phyloP scores from a whole-genome alignment of 2,797 vertebrate species.

The Sparidentex hasta region DNA sequence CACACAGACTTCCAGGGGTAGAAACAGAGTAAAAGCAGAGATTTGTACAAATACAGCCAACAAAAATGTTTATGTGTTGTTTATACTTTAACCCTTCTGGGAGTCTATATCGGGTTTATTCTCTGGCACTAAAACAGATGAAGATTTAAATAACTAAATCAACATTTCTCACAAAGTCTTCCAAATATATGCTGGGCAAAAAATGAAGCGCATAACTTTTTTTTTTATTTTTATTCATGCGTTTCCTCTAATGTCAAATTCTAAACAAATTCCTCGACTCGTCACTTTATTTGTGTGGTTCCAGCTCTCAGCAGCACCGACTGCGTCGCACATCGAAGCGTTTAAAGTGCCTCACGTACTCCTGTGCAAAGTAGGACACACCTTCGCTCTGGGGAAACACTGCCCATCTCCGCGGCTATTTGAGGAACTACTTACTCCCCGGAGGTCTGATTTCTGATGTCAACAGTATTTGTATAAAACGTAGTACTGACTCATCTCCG shows the following conservation, averaged over 20 bases:
- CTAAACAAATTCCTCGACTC: conserved; percentile 31
- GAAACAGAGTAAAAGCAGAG: conserved; percentile 17
- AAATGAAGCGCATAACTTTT: conserved; percentile 1
- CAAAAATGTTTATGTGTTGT: conserved; percentile 21
- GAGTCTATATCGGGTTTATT: conserved; percentile 28
- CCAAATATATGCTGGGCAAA: conserved; percentile 6
- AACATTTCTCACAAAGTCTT: conserved; percentile 12
- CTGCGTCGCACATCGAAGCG: conserved; percentile 53
- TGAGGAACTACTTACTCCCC: conserved; percentile 66
- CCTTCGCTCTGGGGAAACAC: conserved; percentile 66
- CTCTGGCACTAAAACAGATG: conserved; percentile 13
- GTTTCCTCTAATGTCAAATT: not conserved
- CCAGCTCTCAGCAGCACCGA: conserved; percentile 28
- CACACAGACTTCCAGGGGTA: conserved; percentile 31
- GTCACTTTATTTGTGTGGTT: conserved; percentile 1
- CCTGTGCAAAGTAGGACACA: conserved; percentile 65
- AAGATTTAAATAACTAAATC: conserved; percentile 10
- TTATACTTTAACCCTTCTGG: conserved; percentile 10
- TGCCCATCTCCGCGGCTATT: conserved; percentile 67
- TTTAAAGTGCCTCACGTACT: conserved; percentile 43
- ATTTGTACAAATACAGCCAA: conserved; percentile 13
- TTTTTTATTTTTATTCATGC: not conserved
- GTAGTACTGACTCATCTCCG: conserved; percentile 55
- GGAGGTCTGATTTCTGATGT: conserved; percentile 66
- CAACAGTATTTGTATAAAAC: conserved; percentile 68